A percentile compares a stretch with the other conserved stretches of the same genome.
phyloP scores from a whole-genome alignment of 2,888 invertebrate species.

The Morpho achilles region DNA sequence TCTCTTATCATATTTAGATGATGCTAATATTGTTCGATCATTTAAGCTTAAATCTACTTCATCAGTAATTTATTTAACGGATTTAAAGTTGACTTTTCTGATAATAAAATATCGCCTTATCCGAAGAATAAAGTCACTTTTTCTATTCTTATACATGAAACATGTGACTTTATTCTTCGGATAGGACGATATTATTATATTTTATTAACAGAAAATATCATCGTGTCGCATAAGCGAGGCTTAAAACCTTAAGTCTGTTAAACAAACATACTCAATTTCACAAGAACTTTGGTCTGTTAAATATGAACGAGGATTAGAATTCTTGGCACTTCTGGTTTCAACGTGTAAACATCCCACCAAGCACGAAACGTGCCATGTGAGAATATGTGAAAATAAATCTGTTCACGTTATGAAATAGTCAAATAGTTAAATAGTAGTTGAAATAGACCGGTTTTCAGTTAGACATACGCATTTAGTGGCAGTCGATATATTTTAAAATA shows the following conservation, averaged over 20 bases:
- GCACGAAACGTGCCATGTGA: constrained; percentile 55
- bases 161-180: too few species aligned
- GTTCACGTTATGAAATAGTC: constrained; percentile 57
- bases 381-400: constrained; percentile 40
- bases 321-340: constrained; percentile 22
- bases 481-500: constrained; percentile 68
- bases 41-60: not conserved
- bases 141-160: too few species aligned
- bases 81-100: not conserved
- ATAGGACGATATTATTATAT: too few species aligned
- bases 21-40: constrained; percentile 10
- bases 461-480: constrained; percentile 73
- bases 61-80: not conserved
- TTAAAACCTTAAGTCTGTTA: too few species aligned
- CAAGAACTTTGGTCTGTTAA: not conserved
- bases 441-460: constrained; percentile 76
- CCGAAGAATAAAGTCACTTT: too few species aligned
- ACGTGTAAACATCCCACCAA: constrained; percentile 27
- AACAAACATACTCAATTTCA: constrained; percentile 2
- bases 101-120: too few species aligned
- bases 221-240: too few species aligned
- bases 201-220: too few species aligned
- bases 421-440: constrained; percentile 68
- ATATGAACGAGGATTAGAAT: constrained; percentile 7
- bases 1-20: constrained; percentile 6